Percentiles rank a stretch among this genome's conserved stretches.
Evolutionary conservation across 2,113 vertebrate genomes (phyloP).

Genomic region (Rhynchopsitta pachyrhyncha): DNA sequence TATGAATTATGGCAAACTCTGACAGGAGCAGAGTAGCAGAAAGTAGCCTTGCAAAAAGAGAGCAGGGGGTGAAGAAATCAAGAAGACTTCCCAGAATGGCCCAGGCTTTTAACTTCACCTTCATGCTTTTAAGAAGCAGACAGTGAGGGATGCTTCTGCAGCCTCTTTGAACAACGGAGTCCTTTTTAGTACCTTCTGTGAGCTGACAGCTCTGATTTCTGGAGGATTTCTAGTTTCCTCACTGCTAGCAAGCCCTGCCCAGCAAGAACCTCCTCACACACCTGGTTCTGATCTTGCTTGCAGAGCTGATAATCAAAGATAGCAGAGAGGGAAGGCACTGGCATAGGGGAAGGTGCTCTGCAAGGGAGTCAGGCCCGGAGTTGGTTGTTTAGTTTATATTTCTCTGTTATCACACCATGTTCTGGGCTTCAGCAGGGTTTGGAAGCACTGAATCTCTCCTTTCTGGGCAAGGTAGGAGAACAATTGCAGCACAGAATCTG

Average conservation of each 20-base stretch:
- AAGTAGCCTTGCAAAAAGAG: background rate
- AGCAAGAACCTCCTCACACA: background rate
- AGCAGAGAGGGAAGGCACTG: background rate
- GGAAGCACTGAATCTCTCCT: background rate
- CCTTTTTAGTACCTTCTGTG: background rate
- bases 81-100: background rate
- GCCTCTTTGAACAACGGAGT: background rate
- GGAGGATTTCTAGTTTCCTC: background rate
- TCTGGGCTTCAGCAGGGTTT: background rate
- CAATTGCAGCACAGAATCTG: background rate
- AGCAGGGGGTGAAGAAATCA: background rate
- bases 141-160: background rate
- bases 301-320: background rate
- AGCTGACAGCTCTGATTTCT: background rate
- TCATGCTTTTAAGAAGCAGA: background rate
- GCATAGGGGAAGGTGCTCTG: background rate
- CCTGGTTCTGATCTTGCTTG: background rate
- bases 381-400: background rate
- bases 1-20: background rate
- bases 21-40: background rate
- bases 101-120: background rate
- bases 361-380: accelerated
- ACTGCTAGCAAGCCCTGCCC: background rate
- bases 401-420: background rate
- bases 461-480: background rate